These are phyloP conservation scores for Neodon shergylaensis DNA, from an alignment of 2,113 vertebrate genomes.

Conservation along the genomic window DNA sequence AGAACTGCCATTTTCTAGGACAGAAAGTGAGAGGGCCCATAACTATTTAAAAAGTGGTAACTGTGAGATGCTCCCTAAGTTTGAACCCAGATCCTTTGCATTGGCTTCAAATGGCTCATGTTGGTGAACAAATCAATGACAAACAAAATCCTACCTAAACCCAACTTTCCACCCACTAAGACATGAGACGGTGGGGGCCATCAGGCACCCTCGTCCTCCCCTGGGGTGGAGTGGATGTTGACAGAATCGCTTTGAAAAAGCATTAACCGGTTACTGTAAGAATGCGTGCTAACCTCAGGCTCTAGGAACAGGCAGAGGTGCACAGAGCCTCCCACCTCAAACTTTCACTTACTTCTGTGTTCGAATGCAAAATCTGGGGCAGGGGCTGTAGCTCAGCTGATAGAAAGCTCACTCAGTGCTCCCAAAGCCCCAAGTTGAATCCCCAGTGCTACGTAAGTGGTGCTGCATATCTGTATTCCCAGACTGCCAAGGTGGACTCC, in stretches of 20 bases:
- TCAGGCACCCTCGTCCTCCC: fast-evolving
- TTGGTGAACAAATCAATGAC: not conserved
- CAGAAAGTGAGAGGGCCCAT: not conserved
- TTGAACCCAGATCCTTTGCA: not conserved
- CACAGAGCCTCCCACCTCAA: too few species aligned
- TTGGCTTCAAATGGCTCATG: not conserved
- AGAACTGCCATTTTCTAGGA: not conserved
- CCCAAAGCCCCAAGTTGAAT: too few species aligned
- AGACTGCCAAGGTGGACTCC: not conserved
- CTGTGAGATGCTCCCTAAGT: not conserved
- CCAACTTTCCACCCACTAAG: not conserved
- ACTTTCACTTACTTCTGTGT: fast-evolving
- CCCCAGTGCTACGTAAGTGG: not conserved
- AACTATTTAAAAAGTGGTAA: too few species aligned
- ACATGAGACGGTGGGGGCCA: not conserved
- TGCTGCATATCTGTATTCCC: not conserved
- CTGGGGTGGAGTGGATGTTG: not conserved
- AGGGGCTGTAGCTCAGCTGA: not conserved
- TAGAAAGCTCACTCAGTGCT: too few species aligned
- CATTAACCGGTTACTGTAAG: not conserved
- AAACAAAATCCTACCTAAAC: not conserved
- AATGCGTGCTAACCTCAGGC: fast-evolving
- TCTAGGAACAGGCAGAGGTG: fast-evolving
- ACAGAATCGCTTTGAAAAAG: not conserved
- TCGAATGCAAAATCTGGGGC: not conserved